Conservation (phyloP, 2,888 invertebrate species). For the Epirrita christyi region DNA sequence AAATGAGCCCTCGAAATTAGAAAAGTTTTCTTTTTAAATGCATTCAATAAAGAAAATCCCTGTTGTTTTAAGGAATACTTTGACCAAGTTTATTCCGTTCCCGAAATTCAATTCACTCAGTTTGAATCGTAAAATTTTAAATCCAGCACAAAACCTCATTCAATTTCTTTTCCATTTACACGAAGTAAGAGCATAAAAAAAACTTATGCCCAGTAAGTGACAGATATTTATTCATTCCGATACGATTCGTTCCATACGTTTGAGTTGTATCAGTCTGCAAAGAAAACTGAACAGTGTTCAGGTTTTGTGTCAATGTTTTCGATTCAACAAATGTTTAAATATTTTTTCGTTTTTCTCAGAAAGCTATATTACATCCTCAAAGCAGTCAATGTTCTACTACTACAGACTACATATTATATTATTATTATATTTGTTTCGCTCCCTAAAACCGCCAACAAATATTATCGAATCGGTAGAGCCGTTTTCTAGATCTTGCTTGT, state of each 20-base stretch:
- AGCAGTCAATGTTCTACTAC: no score
- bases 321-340: no score
- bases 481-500: no score
- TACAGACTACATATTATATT: no score
- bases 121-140: slow-evolving; percentile 41
- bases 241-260: slow-evolving; percentile 15
- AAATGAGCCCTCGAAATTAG: slow-evolving; percentile 34
- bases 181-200: slow-evolving; percentile 39
- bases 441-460: no score
- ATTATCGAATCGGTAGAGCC: no score
- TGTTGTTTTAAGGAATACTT: slow-evolving; percentile 15
- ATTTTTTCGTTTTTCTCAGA: no score
- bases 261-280: neutral
- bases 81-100: slow-evolving; percentile 13
- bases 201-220: slow-evolving; percentile 33
- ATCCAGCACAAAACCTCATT: slow-evolving; percentile 38
- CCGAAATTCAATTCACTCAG: slow-evolving; percentile 36
- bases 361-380: no score
- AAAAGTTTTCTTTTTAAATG: slow-evolving; percentile 35
- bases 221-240: slow-evolving; percentile 29
- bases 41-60: slow-evolving; percentile 34
- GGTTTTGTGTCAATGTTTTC: no score
- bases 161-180: slow-evolving; percentile 43
- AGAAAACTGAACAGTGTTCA: no score
- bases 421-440: no score